Base-by-base conservation (phyloP, 1,140 invertebrate species). In the Aplysia californica region DNA sequence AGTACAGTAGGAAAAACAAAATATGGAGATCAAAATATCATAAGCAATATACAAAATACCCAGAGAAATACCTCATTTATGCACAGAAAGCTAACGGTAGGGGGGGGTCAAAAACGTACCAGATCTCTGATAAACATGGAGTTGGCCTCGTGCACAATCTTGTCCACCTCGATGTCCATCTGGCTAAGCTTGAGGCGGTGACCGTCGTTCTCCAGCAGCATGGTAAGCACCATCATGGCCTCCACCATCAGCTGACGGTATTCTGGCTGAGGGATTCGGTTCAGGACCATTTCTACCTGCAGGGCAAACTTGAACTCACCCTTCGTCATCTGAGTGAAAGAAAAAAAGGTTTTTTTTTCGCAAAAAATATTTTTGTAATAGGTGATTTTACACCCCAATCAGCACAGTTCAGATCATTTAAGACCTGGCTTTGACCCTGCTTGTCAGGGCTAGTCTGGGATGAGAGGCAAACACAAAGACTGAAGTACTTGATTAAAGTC, bases 301-400 rank as follows among this genome's bases (percentile, higher is more conserved):
- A 99, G 89, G 0, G 98, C 98, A 91, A 99, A 99, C 91, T 99
- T 99, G 75, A 99, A 91, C 90, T 99, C 98, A 39, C 97, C 96
- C 0, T 97, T 93, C 4, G 98, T 99, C 98, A 99, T 99, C 93
- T 90, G 71, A 3, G 65, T 65, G 39, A 1, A 39, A 38, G 35
- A 15, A 18, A 44, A 1, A 61, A 38, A 66, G 65, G 4, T 18
- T 33, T 4, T 35, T 67, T 31, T 67, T 67, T 38, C 10, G 10
- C n/a, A 15, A 15, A n/a, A 50, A 55, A 23, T n/a, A 72, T 56
- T 21, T 61, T 61, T 23, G 1, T 3, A 41, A 33, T n/a, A n/a
- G n/a, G n/a, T n/a, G n/a, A n/a, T n/a, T n/a, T n/a, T n/a, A n/a
- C n/a, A n/a, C n/a, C n/a, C n/a, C n/a, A n/a, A n/a, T n/a, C n/a